Evolutionary conservation across 2,888 invertebrate species (phyloP).

Genomic region (Muscina levida): DNA sequence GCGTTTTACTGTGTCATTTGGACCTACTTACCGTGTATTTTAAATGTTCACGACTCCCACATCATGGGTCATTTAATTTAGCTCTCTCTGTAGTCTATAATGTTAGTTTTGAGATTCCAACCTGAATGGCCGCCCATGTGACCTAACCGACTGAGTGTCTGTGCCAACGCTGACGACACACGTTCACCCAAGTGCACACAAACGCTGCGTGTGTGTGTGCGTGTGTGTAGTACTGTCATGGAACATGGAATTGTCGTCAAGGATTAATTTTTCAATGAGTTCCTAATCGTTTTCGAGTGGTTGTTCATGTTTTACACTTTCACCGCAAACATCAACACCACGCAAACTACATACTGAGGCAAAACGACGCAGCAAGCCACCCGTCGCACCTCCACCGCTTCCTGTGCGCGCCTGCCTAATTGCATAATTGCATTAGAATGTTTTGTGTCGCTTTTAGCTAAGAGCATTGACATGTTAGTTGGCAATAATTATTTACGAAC

Average conservation of each 20-base stretch:
- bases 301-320: constrained; percentile 54
- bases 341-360: background rate
- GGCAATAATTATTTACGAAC: constrained; percentile 25
- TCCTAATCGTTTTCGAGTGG: constrained; percentile 64
- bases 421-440: constrained; percentile 56
- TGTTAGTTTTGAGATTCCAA: too few relatives aligned
- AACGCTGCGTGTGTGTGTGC: too few relatives aligned
- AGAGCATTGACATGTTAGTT: background rate
- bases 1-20: too few relatives aligned
- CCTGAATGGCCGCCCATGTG: too few relatives aligned
- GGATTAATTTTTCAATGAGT: constrained; percentile 60
- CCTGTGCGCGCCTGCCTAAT: constrained; percentile 46
- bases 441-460: background rate
- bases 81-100: too few relatives aligned
- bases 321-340: constrained; percentile 2
- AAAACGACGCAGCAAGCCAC: background rate
- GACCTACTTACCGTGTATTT: too few relatives aligned
- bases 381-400: background rate
- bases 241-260: constrained; percentile 43
- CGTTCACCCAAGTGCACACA: too few relatives aligned
- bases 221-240: constrained; percentile 18
- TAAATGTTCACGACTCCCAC: too few relatives aligned
- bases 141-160: too few relatives aligned
- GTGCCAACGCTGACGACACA: too few relatives aligned
- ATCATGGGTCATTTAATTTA: too few relatives aligned